Evolutionary conservation across 92 coral and sea anemone genomes (phyloP).

Genomic region (Bergia puertoricense): DNA sequence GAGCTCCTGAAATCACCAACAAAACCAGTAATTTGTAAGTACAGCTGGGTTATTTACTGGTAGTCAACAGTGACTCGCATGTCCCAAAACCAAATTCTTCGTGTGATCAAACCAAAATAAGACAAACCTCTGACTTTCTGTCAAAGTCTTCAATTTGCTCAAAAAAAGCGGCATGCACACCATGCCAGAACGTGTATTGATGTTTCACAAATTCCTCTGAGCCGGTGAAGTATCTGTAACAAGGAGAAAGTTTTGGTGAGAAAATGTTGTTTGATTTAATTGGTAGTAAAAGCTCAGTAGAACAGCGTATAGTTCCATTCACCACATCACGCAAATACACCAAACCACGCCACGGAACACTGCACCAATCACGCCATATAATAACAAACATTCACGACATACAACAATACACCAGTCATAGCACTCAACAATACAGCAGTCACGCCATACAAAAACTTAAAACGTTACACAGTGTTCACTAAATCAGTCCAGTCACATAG

Average conservation of each 20-base stretch:
- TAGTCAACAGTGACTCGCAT: neutral
- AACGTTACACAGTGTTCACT: too few relatives aligned
- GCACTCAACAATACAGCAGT: too few relatives aligned
- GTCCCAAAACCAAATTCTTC: neutral
- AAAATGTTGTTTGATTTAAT: neutral
- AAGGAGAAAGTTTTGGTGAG: neutral
- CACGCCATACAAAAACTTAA: too few relatives aligned
- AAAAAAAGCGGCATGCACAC: slow-evolving; percentile 92
- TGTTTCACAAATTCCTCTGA: slow-evolving; percentile 84
- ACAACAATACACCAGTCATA: too few relatives aligned
- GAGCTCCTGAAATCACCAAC: slow-evolving; percentile 66
- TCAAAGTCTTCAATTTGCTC: slow-evolving; percentile 93
- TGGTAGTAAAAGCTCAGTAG: too few relatives aligned
- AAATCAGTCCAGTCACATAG: too few relatives aligned
- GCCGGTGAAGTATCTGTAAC: slow-evolving; percentile 82
- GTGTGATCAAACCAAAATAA: neutral
- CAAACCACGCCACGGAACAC: too few relatives aligned
- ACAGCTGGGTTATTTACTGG: neutral
- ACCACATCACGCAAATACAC: too few relatives aligned
- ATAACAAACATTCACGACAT: too few relatives aligned
- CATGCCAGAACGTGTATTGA: slow-evolving; percentile 98
- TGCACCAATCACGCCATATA: too few relatives aligned
- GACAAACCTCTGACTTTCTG: slow-evolving; percentile 91
- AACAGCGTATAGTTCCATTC: too few relatives aligned
- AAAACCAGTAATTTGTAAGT: neutral